These are phyloP conservation scores for Calephelis virginiensis DNA, from an alignment of 1,140 invertebrate species.

Conservation along the genomic window DNA sequence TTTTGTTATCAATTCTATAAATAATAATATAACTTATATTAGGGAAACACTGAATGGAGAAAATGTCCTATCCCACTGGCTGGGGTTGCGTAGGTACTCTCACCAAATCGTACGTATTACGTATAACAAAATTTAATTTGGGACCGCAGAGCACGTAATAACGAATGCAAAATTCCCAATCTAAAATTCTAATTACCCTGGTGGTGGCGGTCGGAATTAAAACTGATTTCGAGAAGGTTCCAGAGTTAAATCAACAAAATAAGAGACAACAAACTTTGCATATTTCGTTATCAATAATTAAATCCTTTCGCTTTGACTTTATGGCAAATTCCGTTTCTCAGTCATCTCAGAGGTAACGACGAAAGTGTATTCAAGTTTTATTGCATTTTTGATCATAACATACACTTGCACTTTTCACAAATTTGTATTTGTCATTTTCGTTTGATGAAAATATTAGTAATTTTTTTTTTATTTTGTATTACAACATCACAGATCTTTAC, in stretches of 20 bases:
- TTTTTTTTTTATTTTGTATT: too few species aligned
- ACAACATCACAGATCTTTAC: too few species aligned
- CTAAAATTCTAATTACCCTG: slow-evolving; percentile 68
- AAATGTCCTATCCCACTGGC: too few species aligned
- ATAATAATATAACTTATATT: too few species aligned
- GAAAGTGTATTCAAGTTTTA: too few species aligned
- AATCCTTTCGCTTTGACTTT: slow-evolving; percentile 46
- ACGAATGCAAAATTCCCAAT: slow-evolving; percentile 61
- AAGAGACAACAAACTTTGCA: slow-evolving; percentile 72
- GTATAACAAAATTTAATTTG: slow-evolving; percentile 12
- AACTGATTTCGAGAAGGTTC: slow-evolving; percentile 39
- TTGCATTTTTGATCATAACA: too few species aligned
- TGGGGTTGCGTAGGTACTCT: not conserved
- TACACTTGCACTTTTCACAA: slow-evolving; percentile 1
- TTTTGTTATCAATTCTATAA: too few species aligned
- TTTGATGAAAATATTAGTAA: slow-evolving; percentile 5
- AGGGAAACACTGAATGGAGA: too few species aligned
- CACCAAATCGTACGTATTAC: slow-evolving; percentile 8
- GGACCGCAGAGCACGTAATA: slow-evolving; percentile 27
- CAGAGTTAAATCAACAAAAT: slow-evolving; percentile 64
- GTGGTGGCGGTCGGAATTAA: slow-evolving; percentile 41
- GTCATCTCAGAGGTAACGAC: not conserved
- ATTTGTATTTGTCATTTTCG: too few species aligned
- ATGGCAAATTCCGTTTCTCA: slow-evolving; percentile 36
- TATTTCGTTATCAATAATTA: slow-evolving; percentile 72